These are phyloP conservation scores for Eulemur albifrons DNA, from an alignment of 2,797 vertebrate species.

Conservation along the genomic window DNA sequence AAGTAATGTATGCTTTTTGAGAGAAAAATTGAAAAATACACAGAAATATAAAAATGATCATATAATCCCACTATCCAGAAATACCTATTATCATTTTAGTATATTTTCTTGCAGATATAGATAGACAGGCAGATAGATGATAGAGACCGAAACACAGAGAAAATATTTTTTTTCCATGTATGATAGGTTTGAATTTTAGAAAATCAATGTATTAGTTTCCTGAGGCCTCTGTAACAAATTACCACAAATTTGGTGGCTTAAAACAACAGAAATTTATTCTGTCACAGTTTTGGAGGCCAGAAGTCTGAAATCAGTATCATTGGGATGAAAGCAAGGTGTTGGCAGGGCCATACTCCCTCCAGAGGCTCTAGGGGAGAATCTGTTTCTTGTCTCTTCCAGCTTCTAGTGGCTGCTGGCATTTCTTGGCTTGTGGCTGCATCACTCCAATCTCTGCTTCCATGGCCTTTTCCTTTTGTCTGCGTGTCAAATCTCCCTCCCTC, in stretches of 20 bases:
- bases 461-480: background rate
- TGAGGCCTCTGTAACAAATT: background rate
- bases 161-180: background rate
- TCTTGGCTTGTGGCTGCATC: background rate
- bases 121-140: background rate
- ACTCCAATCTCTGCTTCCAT: background rate
- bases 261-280: background rate
- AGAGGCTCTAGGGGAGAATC: background rate
- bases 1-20: slow-evolving; percentile 3
- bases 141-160: background rate
- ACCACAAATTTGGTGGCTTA: background rate
- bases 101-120: background rate
- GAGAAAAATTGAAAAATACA: background rate
- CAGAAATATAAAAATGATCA: background rate
- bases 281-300: background rate
- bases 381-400: background rate
- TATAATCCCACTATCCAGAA: background rate
- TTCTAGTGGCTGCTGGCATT: background rate
- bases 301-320: background rate
- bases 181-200: slow-evolving; percentile 21
- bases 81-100: background rate
- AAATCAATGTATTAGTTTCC: background rate
- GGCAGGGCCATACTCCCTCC: background rate
- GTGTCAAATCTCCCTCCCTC: background rate
- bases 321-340: background rate